Conservation (phyloP, 2,797 vertebrate species). For the Pangasius macronema region DNA sequence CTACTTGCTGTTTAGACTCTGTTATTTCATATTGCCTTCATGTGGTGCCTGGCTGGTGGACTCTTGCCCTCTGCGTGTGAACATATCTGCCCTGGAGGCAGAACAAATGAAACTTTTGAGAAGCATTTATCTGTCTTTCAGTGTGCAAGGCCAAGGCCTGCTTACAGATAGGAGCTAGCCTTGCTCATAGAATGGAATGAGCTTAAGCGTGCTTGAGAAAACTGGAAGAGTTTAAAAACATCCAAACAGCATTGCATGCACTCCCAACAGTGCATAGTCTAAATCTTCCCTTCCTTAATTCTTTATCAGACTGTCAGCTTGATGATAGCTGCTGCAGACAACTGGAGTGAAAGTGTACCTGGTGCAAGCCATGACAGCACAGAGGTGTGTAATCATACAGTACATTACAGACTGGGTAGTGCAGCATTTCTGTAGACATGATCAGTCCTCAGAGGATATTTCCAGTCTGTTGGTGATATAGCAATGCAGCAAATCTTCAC, state of each 20-base stretch:
- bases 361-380: constrained; percentile 36
- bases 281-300: constrained; percentile 11
- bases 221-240: constrained; percentile 65
- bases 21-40: not conserved
- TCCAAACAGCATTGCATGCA: constrained; percentile 1
- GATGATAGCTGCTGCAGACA: constrained; percentile 31
- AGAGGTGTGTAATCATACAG: constrained; percentile 15
- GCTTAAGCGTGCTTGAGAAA: constrained; percentile 68
- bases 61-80: constrained; percentile 65
- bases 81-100: constrained; percentile 47
- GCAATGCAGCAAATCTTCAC: constrained; percentile 55
- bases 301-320: constrained; percentile 25
- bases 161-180: constrained; percentile 75
- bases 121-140: constrained; percentile 57
- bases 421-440: constrained; percentile 37
- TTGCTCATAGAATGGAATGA: constrained; percentile 68
- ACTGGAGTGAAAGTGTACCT: constrained; percentile 24
- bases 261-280: not conserved
- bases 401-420: constrained; percentile 18
- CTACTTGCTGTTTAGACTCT: not conserved
- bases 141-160: constrained; percentile 71
- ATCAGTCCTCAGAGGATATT: constrained; percentile 64
- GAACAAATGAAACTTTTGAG: constrained; percentile 51
- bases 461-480: constrained; percentile 54
- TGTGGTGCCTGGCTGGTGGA: constrained; percentile 49